A percentile compares a stretch with the other conserved stretches of the same genome.
Evolutionary conservation across 2,888 invertebrate species (phyloP).

Genomic region (Caenorhabditis virilis): DNA sequence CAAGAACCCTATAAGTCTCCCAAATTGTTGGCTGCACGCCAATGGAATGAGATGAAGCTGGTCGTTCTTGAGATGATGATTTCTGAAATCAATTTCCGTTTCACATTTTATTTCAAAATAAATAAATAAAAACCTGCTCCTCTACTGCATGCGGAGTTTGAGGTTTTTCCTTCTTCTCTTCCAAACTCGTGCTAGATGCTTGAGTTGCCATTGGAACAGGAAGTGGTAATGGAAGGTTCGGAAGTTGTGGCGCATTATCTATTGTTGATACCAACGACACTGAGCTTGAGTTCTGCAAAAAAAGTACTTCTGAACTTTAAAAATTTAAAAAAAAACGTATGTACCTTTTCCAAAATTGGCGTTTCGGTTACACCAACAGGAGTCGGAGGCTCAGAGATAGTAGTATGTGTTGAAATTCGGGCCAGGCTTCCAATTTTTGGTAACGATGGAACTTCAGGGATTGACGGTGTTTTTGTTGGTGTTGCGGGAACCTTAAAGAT

Average conservation of each 20-base stretch:
- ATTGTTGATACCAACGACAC: constrained; percentile 35
- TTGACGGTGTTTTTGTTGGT: neutral
- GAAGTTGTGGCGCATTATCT: constrained; percentile 33
- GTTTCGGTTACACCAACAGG: constrained; percentile 34
- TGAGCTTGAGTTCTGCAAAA: constrained; percentile 33
- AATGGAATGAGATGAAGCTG: constrained; percentile 37
- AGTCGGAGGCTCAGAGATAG: constrained; percentile 22
- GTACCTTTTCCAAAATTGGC: constrained; percentile 45
- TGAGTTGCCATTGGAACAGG: constrained; percentile 38
- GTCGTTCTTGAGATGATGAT: constrained; percentile 27
- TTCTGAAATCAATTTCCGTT: constrained; percentile 9
- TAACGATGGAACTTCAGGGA: constrained; percentile 4
- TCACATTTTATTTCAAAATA: neutral
- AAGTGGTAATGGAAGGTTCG: constrained; percentile 35
- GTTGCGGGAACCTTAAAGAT: constrained; percentile 1
- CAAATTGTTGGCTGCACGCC: constrained; percentile 64
- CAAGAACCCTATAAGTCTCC: constrained; percentile 64
- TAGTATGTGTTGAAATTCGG: constrained; percentile 21
- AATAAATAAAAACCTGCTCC: too few relatives aligned
- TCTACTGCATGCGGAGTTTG: too few relatives aligned
- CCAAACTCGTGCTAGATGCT: constrained; percentile 24
- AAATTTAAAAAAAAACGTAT: too few relatives aligned
- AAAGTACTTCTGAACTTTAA: too few relatives aligned
- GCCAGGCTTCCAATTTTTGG: constrained; percentile 25
- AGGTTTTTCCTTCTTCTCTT: constrained; percentile 14